Evolutionary conservation across 53 echinoderm and acorn worm species (phyloP), one percentile per base, ranked within the genome.

Genomic region (Zoroaster sp.): DNA sequence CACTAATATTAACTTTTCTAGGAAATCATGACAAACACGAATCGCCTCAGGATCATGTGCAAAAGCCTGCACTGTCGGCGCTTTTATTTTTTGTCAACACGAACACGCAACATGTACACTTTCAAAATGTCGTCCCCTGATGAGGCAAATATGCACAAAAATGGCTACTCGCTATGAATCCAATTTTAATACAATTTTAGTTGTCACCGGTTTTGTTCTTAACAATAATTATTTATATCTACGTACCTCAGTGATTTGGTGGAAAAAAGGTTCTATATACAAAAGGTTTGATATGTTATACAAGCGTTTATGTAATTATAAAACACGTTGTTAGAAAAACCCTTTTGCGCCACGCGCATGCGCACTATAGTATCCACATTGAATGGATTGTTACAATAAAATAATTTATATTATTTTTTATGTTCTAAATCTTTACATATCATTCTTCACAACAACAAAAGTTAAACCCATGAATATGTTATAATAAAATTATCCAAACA

Each of bases 141-240:
- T 42, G 81, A 81, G 67, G 66, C 66, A 81, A 66, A 81, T 81
- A 81, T 81, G 81, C 81, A 81, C 81, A 81, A 81, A 81, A 78
- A 81, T 67, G 23, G 81, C 66, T 81, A 81, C 66, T 66, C 43
- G 67, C 67, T 81, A 74, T 18, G 67, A 81, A 81, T 81, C 55
- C 81, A 67, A 81, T 54, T 79, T 63, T 79, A 18, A 54, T 81
- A 54, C 31, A 81, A 81, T 66, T 66, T 66, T 80, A 42, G 39
- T 59, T 67, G 43, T 66, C 81, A 81, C 20, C 20, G 39, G 41
- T 68, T 78, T 66, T 81, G 81, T 81, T 81, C 81, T 81, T 5
- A 81, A 67, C 68, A 81, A 81, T 40, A 81, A 81, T 81, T 81
- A 81, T 81, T 35, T 81, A 81, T 81, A 81, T 66, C 81, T 81